phyloP scores from a whole-genome alignment of 37 sponge, comb jelly and placozoan genomes.

The Axinella damicornis region DNA sequence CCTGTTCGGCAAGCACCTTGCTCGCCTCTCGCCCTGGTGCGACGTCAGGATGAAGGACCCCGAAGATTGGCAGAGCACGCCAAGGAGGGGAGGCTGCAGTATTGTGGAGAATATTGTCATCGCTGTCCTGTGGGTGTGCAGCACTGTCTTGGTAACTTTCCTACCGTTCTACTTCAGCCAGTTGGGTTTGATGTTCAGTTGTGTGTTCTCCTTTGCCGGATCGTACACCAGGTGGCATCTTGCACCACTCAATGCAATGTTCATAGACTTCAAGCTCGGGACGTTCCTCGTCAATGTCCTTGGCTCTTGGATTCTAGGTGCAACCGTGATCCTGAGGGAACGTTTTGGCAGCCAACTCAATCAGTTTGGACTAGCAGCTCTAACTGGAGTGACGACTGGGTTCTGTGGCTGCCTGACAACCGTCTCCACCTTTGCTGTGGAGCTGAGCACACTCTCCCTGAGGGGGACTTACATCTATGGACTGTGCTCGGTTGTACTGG shows the following conservation, averaged over 20 bases:
- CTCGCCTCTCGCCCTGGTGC: conserved; percentile 36
- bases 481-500: conserved; percentile 22
- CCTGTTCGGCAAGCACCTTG: conserved; percentile 44
- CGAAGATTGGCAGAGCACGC: no score
- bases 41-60: not conserved
- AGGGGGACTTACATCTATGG: conserved; percentile 24
- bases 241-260: conserved; percentile 30
- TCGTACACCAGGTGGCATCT: conserved; percentile 66
- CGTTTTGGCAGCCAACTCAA: not conserved
- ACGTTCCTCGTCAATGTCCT: conserved; percentile 61
- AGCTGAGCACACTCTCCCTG: conserved; percentile 46
- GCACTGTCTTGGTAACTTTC: conserved; percentile 10
- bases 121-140: conserved; percentile 17
- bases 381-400: conserved; percentile 52
- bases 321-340: not conserved
- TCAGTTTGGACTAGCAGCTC: not conserved
- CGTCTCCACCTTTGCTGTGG: conserved; percentile 65
- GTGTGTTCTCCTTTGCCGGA: conserved; percentile 39
- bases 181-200: conserved; percentile 41
- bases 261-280: conserved; percentile 52
- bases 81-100: no score
- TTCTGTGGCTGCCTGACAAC: conserved; percentile 80
- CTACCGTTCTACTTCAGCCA: not conserved
- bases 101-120: not conserved
- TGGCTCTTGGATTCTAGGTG: conserved; percentile 52